Evolutionary conservation across 2,888 invertebrate species (phyloP).

Genomic region (Oxytorus armatus): DNA sequence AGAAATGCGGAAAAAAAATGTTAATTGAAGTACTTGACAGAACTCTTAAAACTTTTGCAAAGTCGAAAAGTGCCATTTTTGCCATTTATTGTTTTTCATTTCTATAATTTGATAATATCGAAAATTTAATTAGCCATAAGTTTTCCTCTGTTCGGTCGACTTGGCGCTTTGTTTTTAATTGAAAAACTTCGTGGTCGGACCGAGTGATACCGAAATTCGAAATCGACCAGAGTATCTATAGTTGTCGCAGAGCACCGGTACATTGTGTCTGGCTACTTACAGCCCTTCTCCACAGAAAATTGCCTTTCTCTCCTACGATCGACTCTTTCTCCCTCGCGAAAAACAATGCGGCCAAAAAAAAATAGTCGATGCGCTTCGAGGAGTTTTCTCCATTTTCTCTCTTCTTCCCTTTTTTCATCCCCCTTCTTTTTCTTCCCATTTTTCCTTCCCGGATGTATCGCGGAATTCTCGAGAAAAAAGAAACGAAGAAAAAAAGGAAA

Average conservation of each 20-base stretch:
- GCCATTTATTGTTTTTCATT: no score
- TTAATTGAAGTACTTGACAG: no score
- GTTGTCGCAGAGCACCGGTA: conserved; percentile 25
- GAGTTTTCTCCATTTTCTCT: conserved; percentile 45
- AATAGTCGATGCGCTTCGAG: conserved; percentile 42
- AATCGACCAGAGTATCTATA: conserved; percentile 36
- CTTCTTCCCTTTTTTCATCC: conserved; percentile 37
- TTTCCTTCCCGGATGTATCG: conserved; percentile 53
- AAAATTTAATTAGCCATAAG: no score
- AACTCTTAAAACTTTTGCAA: no score
- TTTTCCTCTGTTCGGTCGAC: no score
- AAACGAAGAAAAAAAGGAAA: conserved; percentile 29
- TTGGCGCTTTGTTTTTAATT: no score
- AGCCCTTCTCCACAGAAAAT: conserved; percentile 54
- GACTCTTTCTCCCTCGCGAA: conserved; percentile 36
- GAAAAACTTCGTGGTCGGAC: no score
- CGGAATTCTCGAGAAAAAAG: conserved; percentile 41
- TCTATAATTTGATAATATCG: no score
- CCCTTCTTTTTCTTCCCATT: conserved; percentile 38
- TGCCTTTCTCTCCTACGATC: conserved; percentile 34
- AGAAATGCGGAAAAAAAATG: conserved; percentile 41
- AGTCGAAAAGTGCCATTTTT: no score
- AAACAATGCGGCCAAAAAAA: conserved; percentile 50
- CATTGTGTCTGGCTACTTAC: conserved; percentile 35
- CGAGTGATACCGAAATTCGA: conserved; percentile 25